Percentiles rank a stretch among this genome's conserved stretches.
Conservation (phyloP, 2,888 invertebrate species). For the Tolmerus cingulatus region DNA sequence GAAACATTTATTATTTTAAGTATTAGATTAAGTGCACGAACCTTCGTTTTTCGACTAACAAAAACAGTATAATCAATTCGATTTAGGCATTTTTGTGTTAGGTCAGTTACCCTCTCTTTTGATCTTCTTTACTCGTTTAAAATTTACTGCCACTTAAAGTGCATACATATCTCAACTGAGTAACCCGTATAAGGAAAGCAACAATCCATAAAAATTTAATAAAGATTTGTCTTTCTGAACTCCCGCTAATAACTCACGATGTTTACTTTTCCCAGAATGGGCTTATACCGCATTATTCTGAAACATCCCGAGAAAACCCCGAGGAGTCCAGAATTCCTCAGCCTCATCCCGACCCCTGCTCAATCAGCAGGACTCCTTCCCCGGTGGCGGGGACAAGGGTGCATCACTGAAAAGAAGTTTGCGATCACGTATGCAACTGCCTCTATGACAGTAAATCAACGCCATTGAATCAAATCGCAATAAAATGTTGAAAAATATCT, state of each 20-base stretch:
- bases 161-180: background rate
- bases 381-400: background rate
- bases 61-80: background rate
- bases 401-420: background rate
- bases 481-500: conserved; percentile 41
- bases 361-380: background rate
- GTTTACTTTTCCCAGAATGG: background rate
- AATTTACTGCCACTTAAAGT: background rate
- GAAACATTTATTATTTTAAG: no score
- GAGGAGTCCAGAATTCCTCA: background rate
- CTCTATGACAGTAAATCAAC: conserved; percentile 43
- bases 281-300: background rate
- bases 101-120: background rate
- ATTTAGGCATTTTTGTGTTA: background rate
- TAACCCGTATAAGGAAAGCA: background rate
- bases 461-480: conserved; percentile 43
- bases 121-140: background rate
- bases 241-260: background rate
- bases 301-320: background rate
- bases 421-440: conserved; percentile 32
- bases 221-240: background rate
- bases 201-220: background rate
- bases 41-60: no score
- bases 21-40: no score
- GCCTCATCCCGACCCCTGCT: background rate